A percentile compares a stretch with the other conserved stretches of the same genome.
Evolutionary conservation across 2,797 vertebrate species (phyloP).

Genomic region (Sebastes steindachneri): DNA sequence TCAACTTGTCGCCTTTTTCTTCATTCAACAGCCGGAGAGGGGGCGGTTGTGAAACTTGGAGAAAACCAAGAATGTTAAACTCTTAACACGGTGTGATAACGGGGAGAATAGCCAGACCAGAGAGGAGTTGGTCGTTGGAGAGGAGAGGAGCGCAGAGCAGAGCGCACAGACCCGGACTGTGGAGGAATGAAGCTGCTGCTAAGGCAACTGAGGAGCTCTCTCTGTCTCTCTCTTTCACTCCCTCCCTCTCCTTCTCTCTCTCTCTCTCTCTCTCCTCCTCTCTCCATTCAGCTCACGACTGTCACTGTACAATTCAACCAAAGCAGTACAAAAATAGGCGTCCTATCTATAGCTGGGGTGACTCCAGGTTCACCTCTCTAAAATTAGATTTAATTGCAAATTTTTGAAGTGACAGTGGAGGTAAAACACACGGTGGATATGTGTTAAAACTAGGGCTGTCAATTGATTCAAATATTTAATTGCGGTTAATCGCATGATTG

Average conservation of each 20-base stretch:
- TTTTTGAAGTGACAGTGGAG: neutral
- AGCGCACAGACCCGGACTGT: constrained; percentile 32
- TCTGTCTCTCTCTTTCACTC: neutral
- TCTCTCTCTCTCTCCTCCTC: constrained; percentile 2
- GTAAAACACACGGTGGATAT: neutral
- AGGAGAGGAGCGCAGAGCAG: neutral
- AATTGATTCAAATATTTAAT: too few species aligned
- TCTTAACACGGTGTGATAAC: too few species aligned
- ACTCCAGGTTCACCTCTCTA: neutral
- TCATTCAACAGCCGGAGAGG: constrained; percentile 24
- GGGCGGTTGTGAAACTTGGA: neutral
- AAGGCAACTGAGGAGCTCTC: constrained; percentile 47
- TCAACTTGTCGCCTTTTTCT: constrained; percentile 31
- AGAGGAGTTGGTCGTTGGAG: neutral
- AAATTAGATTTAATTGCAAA: neutral
- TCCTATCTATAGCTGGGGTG: neutral
- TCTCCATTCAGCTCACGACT: constrained; percentile 26
- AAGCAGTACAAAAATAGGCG: neutral
- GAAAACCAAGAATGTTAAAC: neutral
- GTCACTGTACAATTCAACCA: neutral
- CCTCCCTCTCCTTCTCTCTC: neutral
- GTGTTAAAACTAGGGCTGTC: too few species aligned
- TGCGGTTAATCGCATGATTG: too few species aligned
- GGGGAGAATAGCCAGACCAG: neutral
- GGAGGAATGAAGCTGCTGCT: constrained; percentile 75